Base-by-base conservation (phyloP, 2,888 invertebrate genomes). In the Cecidostiba fungosa region DNA sequence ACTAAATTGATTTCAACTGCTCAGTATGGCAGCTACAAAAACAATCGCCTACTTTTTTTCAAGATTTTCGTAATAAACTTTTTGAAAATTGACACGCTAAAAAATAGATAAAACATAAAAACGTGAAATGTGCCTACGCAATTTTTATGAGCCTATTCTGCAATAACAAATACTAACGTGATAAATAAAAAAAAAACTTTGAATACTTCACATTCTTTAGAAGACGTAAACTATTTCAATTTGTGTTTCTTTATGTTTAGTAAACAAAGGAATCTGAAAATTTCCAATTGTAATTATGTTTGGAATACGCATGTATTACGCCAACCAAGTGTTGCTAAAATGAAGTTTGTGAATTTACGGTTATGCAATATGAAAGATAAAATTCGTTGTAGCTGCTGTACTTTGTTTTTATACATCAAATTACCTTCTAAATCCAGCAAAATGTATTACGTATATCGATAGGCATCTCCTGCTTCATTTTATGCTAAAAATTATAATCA, bases 401-500 rank as follows among this genome's bases (percentile, higher is more conserved):
- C 88, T 89, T 85, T 87, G 88, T 59, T 88, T 88, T 86, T 88
- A 82, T 85, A 89, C 88, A 89, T 87, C 86, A 87, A 85, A 87
- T 88, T 89, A 90, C 88, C 88, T 88, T 82, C 54, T 89, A 89
- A 89, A 89, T 88, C 89, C 91, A 90, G 89, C 89, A 87, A 87
- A 89, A 89, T 90, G 90, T 91, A 90, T 90, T 89, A 91, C 89
- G 89, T 89, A 89, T 90, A 90, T 87, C 82, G 86, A 89, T 89
- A 89, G 89, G 88, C 88, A 89, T 89, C 86, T 88, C 86, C 86
- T 89, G 90, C 91, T 90, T 90, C 89, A 88, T 91, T 91, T 90
- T 89, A 90, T 87, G 89, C 90, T 89, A 89, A 88, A 89, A 90
- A 90, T 90, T 90, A 90, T 90, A 91, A 90, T 89, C 89, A 88